Conservation (phyloP, 2,797 vertebrate species). For the Pangasius djambal region DNA sequence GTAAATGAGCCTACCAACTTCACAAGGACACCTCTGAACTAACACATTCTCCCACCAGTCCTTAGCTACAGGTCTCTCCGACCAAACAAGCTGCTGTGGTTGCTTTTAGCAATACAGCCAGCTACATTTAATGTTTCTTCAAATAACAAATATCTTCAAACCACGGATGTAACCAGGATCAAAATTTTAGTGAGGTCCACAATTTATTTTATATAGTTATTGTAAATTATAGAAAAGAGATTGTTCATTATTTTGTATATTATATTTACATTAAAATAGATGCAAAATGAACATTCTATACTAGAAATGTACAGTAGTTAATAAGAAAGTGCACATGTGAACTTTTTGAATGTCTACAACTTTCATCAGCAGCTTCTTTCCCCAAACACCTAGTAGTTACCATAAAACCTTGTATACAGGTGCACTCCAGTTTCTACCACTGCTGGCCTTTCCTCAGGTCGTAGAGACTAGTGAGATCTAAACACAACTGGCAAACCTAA, state of each 20-base stretch:
- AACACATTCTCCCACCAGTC: conserved; percentile 22
- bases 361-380: no score
- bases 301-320: background rate
- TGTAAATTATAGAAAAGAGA: background rate
- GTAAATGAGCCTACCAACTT: conserved; percentile 58
- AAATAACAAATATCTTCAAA: background rate
- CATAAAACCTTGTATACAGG: background rate
- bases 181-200: background rate
- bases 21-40: conserved; percentile 57
- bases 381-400: background rate
- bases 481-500: background rate
- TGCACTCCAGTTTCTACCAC: background rate
- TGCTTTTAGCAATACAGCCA: conserved; percentile 33
- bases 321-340: background rate
- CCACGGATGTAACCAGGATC: background rate
- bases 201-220: background rate
- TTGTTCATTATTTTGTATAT: background rate
- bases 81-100: conserved; percentile 24
- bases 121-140: conserved; percentile 26
- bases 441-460: background rate
- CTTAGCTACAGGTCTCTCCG: conserved; percentile 25
- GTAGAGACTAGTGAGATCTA: background rate
- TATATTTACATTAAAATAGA: background rate
- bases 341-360: background rate
- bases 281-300: background rate